These are phyloP conservation scores for Gnathonemus longibarbis DNA, from an alignment of 2,113 vertebrate genomes.

Conservation along the genomic window DNA sequence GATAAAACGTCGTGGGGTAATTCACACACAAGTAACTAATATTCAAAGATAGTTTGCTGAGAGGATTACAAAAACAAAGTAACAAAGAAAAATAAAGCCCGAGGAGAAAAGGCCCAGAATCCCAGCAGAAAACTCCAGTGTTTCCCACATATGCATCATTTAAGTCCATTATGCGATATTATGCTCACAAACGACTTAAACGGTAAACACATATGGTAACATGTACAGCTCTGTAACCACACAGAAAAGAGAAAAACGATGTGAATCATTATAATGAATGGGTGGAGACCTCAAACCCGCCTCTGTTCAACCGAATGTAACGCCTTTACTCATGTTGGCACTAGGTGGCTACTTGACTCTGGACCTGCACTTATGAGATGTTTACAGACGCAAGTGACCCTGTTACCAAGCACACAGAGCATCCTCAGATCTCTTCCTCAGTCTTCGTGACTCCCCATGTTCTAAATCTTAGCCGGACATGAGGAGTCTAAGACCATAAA, in stretches of 20 bases:
- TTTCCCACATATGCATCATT: neutral
- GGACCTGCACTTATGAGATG: neutral
- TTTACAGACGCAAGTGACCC: neutral
- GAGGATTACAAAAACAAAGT: neutral
- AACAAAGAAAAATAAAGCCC: neutral
- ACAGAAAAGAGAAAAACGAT: neutral
- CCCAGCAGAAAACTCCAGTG: neutral
- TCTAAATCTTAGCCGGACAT: neutral
- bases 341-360: neutral
- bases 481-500: neutral
- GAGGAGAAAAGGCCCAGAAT: neutral
- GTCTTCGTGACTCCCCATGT: neutral
- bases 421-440: neutral
- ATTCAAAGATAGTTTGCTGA: neutral
- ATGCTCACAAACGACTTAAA: neutral
- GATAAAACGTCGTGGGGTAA: neutral
- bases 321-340: neutral
- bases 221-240: neutral
- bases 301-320: neutral
- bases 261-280: neutral
- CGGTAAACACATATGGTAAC: neutral
- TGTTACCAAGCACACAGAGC: neutral
- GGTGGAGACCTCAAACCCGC: neutral
- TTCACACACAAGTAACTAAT: neutral
- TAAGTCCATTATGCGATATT: neutral